Percentiles rank a stretch among this genome's conserved stretches.
Conservation (phyloP, 2,888 invertebrate genomes). For the Actias luna region DNA sequence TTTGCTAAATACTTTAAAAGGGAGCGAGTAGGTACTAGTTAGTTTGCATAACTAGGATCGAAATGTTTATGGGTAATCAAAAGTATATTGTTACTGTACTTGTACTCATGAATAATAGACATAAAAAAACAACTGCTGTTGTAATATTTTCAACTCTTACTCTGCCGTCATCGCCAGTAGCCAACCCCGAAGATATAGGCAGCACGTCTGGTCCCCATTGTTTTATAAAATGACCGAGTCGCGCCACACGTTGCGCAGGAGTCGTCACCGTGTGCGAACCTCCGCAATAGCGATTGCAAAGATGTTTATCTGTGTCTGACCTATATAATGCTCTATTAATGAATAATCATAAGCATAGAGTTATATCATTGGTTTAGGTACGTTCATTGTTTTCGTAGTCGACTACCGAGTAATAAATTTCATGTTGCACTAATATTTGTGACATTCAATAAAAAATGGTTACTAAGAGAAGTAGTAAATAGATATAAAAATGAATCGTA, state of each 20-base stretch:
- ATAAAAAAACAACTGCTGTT: no score
- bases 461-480: no score
- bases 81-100: no score
- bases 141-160: no score
- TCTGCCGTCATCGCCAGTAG: conserved; percentile 72
- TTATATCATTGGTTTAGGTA: neutral
- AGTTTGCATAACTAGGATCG: no score
- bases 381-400: neutral
- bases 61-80: no score
- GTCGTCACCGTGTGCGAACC: conserved; percentile 89
- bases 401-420: neutral
- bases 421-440: neutral
- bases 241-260: conserved; percentile 85
- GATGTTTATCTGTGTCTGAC: conserved; percentile 66
- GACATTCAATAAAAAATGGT: neutral
- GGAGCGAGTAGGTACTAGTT: no score
- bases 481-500: neutral
- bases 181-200: conserved; percentile 69
- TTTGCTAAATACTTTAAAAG: no score
- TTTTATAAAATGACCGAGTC: conserved; percentile 84
- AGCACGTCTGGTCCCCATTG: conserved; percentile 85
- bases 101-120: no score
- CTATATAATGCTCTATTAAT: conserved; percentile 33
- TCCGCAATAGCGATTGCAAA: conserved; percentile 89
- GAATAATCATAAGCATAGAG: neutral